Evolutionary conservation across 2,797 vertebrate genomes (phyloP).

Genomic region (Odontamblyopus rebecca): DNA sequence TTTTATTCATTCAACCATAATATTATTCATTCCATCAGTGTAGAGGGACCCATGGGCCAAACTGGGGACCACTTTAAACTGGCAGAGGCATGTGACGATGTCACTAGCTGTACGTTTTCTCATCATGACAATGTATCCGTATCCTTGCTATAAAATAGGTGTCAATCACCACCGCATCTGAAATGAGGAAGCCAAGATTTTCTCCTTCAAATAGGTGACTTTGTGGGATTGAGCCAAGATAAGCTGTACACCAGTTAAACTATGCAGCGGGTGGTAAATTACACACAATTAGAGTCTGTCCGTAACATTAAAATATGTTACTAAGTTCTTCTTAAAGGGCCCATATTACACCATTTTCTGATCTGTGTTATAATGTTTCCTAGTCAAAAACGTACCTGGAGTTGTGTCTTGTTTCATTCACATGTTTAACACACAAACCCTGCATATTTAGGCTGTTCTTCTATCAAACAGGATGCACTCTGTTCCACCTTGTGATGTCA

Average conservation of each 20-base stretch:
- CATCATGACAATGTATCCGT: constrained; percentile 1
- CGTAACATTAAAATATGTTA: not conserved
- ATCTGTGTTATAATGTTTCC: too few species aligned
- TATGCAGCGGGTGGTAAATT: not conserved
- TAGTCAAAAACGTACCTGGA: too few species aligned
- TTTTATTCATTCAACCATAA: not conserved
- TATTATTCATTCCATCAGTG: not conserved
- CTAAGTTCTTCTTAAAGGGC: too few species aligned
- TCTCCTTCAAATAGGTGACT: not conserved
- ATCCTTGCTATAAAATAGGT: not conserved
- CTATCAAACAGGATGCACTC: too few species aligned
- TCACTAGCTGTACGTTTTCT: not conserved
- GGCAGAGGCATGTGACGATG: not conserved
- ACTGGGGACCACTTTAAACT: not conserved
- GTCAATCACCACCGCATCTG: not conserved
- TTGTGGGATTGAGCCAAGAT: not conserved
- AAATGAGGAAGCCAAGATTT: not conserved
- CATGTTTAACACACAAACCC: too few species aligned
- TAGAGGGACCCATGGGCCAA: not conserved
- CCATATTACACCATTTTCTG: too few species aligned
- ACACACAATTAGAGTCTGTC: not conserved
- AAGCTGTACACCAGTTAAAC: not conserved
- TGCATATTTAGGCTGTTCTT: too few species aligned
- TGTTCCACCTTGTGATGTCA: too few species aligned
- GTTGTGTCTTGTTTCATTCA: too few species aligned